Evolutionary conservation across 2,888 invertebrate genomes (phyloP).

Genomic region (Opisthograptis luteolata): DNA sequence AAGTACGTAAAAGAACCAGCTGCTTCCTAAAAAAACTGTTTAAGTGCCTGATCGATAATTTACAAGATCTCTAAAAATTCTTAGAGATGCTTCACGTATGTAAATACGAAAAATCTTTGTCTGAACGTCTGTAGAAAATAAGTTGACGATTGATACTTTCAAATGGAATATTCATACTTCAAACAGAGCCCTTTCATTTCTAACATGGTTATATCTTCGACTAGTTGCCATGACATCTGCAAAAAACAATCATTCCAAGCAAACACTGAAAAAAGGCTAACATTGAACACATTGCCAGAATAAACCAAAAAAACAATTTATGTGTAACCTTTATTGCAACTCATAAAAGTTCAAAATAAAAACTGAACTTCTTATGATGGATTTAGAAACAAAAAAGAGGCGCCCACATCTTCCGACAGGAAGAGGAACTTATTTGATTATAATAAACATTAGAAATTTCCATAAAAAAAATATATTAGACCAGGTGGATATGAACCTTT

Average conservation of each 20-base stretch:
- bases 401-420: constrained; percentile 79
- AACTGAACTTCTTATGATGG: constrained; percentile 44
- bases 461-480: constrained; percentile 67
- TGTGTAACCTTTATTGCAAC: constrained; percentile 36
- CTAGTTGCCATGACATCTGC: constrained; percentile 62
- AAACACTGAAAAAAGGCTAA: constrained; percentile 60
- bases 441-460: constrained; percentile 72
- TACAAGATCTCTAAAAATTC: no score
- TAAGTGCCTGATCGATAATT: no score
- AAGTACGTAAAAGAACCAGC: no score
- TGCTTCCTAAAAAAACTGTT: no score
- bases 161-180: no score
- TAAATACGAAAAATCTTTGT: no score
- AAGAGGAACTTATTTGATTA: constrained; percentile 83
- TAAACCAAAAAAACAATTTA: constrained; percentile 41
- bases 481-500: constrained; percentile 73
- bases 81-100: no score
- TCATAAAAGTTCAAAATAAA: constrained; percentile 42
- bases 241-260: constrained; percentile 67
- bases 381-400: constrained; percentile 55
- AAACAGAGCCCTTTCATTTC: no score
- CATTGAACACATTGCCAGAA: constrained; percentile 72
- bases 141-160: no score
- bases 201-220: background rate
- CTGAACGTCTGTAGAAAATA: no score